A percentile compares a stretch with the other conserved stretches of the same genome.
Evolutionary conservation across 2,113 vertebrate genomes (phyloP).

Genomic region (Protobothrops mucrosquamatus): DNA sequence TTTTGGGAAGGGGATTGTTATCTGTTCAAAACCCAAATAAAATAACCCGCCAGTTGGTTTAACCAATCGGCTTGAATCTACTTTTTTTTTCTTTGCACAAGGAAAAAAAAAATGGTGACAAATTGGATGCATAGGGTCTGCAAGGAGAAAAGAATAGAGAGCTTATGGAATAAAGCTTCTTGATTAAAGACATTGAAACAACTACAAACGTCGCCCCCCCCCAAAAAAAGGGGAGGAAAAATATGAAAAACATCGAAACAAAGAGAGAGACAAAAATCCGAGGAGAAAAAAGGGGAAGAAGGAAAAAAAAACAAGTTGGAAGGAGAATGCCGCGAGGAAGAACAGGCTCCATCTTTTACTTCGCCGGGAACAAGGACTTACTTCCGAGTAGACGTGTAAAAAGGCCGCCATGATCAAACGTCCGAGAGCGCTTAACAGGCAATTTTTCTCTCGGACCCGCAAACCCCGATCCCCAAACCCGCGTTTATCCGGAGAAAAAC

Average conservation of each 20-base stretch:
- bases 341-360: background rate
- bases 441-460: background rate
- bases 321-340: background rate
- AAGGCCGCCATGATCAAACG: background rate
- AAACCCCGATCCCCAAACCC: background rate
- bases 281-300: background rate
- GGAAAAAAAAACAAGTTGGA: background rate
- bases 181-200: background rate
- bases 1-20: background rate
- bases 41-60: background rate
- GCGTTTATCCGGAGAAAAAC: background rate
- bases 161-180: background rate
- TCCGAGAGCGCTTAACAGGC: too few species aligned
- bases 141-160: background rate
- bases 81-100: background rate
- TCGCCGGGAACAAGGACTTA: background rate
- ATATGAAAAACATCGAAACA: background rate
- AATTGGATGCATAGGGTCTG: background rate
- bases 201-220: too few species aligned
- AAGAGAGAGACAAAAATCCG: too few species aligned
- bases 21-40: background rate
- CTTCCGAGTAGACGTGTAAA: background rate
- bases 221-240: background rate
- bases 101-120: background rate
- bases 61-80: background rate